These are phyloP conservation scores for Blennius ocellaris DNA, from an alignment of 2,113 vertebrate genomes.

Conservation along the genomic window DNA sequence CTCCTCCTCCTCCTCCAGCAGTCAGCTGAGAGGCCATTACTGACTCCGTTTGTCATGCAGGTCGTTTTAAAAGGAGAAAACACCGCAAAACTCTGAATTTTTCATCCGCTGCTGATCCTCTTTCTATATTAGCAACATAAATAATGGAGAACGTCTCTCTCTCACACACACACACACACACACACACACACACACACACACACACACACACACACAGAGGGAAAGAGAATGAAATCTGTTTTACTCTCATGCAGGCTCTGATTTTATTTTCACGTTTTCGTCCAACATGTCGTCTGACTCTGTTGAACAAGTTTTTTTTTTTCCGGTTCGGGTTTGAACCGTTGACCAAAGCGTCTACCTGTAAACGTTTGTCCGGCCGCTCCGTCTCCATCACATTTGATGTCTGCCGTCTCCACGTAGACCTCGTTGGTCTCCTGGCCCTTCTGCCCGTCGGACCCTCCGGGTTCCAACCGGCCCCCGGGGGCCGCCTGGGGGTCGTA, in stretches of 20 bases:
- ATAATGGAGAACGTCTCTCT: conserved; percentile 63
- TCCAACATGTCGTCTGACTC: no score
- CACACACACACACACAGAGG: no score
- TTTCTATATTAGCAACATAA: conserved; percentile 54
- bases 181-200: no score
- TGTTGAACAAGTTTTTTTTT: no score
- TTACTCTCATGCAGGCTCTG: no score
- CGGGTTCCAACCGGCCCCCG: conserved; percentile 73
- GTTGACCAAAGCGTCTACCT: conserved; percentile 73
- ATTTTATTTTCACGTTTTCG: no score
- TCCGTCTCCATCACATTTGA: conserved; percentile 86
- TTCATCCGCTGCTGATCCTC: conserved; percentile 64
- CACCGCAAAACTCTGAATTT: conserved; percentile 69
- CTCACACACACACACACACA: no score
- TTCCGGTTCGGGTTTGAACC: no score
- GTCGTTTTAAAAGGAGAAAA: conserved; percentile 56
- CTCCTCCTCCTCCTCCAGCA: neutral
- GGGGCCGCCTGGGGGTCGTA: conserved; percentile 76
- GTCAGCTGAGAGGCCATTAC: conserved; percentile 65
- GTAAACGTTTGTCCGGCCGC: conserved; percentile 76
- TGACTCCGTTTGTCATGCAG: conserved; percentile 43
- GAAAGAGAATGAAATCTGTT: no score
- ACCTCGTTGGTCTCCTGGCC: conserved; percentile 94
- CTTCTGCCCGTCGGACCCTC: conserved; percentile 80
- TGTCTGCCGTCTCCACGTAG: conserved; percentile 84